These are phyloP conservation scores for Cataglyphis albicans DNA, from an alignment of 2,888 invertebrate genomes.

Conservation along the genomic window DNA sequence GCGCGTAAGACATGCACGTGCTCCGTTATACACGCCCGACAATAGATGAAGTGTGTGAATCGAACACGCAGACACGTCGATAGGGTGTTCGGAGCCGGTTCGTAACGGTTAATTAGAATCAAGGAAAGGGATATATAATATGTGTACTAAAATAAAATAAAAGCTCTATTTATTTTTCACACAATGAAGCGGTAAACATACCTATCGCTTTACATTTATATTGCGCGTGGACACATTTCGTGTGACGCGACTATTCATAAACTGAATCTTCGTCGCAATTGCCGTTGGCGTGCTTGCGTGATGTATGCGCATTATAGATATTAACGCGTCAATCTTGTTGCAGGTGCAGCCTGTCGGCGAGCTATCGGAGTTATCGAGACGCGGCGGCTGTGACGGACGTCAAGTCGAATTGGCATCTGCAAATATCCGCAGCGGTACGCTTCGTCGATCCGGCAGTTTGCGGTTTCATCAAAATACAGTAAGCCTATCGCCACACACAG, in stretches of 20 bases:
- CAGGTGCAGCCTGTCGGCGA: slow-evolving; percentile 98
- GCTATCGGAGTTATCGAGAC: slow-evolving; percentile 94
- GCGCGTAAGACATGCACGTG: slow-evolving; percentile 39
- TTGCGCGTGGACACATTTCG: neutral
- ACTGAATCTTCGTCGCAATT: slow-evolving; percentile 13
- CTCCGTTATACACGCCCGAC: slow-evolving; percentile 64
- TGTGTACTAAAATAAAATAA: neutral
- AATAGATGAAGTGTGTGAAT: slow-evolving; percentile 47
- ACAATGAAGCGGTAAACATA: neutral
- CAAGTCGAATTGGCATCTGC: slow-evolving; percentile 90
- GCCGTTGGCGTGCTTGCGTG: slow-evolving; percentile 3
- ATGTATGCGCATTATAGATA: slow-evolving; percentile 8
- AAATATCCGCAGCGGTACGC: slow-evolving; percentile 91
- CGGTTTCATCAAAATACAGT: slow-evolving; percentile 91
- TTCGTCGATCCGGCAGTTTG: slow-evolving; percentile 93
- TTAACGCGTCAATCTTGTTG: slow-evolving; percentile 42
- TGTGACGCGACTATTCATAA: slow-evolving; percentile 17
- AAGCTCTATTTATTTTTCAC: neutral
- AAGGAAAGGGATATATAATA: neutral
- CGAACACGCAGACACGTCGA: slow-evolving; percentile 38
- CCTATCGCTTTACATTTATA: neutral
- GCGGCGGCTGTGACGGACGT: slow-evolving; percentile 90
- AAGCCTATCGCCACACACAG: slow-evolving; percentile 80
- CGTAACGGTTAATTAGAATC: slow-evolving; percentile 49
- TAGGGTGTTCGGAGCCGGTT: slow-evolving; percentile 37